Conservation (phyloP, 2,888 invertebrate genomes). For the Prosopocoilus inquinatus region DNA sequence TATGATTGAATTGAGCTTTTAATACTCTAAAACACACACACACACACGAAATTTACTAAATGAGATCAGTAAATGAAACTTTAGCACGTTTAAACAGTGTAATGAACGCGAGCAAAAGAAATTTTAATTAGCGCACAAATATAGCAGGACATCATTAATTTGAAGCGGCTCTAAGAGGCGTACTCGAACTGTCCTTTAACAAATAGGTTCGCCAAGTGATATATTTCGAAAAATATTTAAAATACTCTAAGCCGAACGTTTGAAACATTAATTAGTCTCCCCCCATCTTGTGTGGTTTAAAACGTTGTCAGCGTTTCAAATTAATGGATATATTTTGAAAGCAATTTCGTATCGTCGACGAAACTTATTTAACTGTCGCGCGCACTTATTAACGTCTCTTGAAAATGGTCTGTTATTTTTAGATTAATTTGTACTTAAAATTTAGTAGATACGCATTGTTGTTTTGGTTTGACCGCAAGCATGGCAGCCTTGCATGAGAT, state of each 20-base stretch:
- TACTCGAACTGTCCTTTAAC: slow-evolving; percentile 18
- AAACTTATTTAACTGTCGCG: no score
- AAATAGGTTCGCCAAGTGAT: slow-evolving; percentile 27
- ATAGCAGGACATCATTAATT: slow-evolving; percentile 31
- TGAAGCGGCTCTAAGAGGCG: slow-evolving; percentile 25
- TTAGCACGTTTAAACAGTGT: neutral
- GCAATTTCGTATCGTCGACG: no score
- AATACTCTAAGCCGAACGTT: slow-evolving; percentile 10
- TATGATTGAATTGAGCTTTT: no score
- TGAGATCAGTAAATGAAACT: neutral
- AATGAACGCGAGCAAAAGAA: slow-evolving; percentile 1
- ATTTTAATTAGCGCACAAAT: slow-evolving; percentile 32
- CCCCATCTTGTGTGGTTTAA: slow-evolving; percentile 29
- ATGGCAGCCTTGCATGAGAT: no score
- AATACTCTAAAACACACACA: no score
- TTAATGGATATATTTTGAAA: slow-evolving; percentile 18
- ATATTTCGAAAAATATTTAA: slow-evolving; percentile 22
- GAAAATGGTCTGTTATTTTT: no score
- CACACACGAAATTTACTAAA: neutral
- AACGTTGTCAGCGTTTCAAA: slow-evolving; percentile 25
- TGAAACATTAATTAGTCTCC: slow-evolving; percentile 28
- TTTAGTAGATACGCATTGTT: no score
- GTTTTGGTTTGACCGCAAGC: no score
- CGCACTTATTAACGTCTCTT: no score
- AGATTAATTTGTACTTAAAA: no score